Evolutionary conservation across 2,797 vertebrate species (phyloP), one percentile per base, ranked within the genome.

Genomic region (Chaenodraco wilsoni): DNA sequence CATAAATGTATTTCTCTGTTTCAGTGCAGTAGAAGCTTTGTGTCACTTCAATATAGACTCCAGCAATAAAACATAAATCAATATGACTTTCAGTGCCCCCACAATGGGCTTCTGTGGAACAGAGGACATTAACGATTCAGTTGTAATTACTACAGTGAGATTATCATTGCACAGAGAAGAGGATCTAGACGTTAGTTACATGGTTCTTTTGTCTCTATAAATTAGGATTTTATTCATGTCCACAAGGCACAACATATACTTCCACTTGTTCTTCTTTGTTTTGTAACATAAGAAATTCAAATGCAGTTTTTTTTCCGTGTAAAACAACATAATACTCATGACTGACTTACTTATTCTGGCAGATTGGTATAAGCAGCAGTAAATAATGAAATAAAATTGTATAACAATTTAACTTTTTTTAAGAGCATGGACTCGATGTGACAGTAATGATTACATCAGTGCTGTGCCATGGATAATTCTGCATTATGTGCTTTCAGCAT

Each of bases 81-180:
- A 9, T 66, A 3, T 75, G 84, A 75, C 65, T 76, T 78, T 73
- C 45, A 70, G 46, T 57, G 75, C 8, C 61, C 9, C 16, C 50
- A 23, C 50, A 27, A 68, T 57, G 55, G 41, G 43, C 50, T 69
- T 64, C 60, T 59, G 69, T 17, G 41, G 49, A 72, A 45, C 68
- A 52, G 48, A 74, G 31, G n/a, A 67, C 72, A 87, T 78, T 69
- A 78, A 84, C 76, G 58, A 82, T 88, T 79, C 49, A 78, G 45
- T 50, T 65, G 11, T 45, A 58, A 61, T 50, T 59, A 40, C 13
- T 59, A 40, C 13, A 21, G n/a, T 27, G 44, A 75, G 54, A 59
- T 74, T 43, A 67, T 60, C 17, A 37, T 70, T 16, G 31, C 72
- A 55, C 37, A 56, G n/a, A 44, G 48, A 67, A 46, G 15, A 50